Base-by-base conservation (phyloP, 2,888 invertebrate genomes). In the Hirtodrosophila cameraria region DNA sequence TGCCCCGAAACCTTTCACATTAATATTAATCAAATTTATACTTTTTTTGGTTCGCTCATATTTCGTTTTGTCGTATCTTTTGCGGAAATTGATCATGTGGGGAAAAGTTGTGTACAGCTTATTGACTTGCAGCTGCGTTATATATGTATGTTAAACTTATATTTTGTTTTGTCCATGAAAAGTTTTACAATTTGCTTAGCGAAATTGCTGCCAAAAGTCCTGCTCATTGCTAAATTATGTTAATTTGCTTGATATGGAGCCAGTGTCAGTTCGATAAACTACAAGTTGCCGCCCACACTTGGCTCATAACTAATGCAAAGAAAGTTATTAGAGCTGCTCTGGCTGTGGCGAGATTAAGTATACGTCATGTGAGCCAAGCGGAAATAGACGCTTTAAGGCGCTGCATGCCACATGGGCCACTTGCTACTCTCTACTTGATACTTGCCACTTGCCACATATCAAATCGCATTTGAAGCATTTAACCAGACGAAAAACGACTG, bases 401-500 rank as follows among this genome's bases (percentile, higher is more conserved):
- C 42, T 67, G 57, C 72, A 63, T 61, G 58, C 58, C 66, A 64
- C 71, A 61, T 20, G 54, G 54, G 45, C 23, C 23, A 23, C 23
- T 18, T 43, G 23, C 18, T 5, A 18, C 18, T 18, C 5, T 6
- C 23, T 8, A 23, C 1, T 23, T 6, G 42, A n/a, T n/a, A n/a
- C 18, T 18, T 18, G 23, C 23, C 23, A 23, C 1, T 23, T 6
- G 42, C 42, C 62, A 79, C 80, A 81, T 77, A 66, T 70, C 81
- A 77, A 86, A 81, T 81, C 86, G 78, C 75, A 86, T 83, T 85
- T 60, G 67, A 61, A 59, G 86, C 77, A 76, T 79, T 86, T 84
- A 84, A 67, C 55, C 60, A 69, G 43, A 78, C 69, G 82, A 85
- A 86, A 86, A 81, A 86, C 79, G 81, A 82, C 57, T 86, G 78